Base-by-base conservation (phyloP, 92 coral and sea anemone genomes). In the Epizoanthus rinbou region DNA sequence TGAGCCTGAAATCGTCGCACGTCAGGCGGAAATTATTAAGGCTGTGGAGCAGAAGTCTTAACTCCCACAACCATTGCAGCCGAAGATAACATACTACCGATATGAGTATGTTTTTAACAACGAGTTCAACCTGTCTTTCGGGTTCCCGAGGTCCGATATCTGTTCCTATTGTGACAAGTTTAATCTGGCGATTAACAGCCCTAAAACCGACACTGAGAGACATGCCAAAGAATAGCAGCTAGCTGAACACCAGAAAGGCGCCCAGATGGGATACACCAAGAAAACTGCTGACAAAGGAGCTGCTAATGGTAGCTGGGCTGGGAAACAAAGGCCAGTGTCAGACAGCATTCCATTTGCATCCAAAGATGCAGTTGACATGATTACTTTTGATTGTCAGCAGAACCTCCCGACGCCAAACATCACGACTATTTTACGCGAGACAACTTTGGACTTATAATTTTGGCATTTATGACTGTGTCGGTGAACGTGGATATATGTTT, bases 401-500 rank as follows among this genome's bases (percentile, higher is more conserved):
- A 85, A 85, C 25, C 65, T 86, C 28, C 85, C 85, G 8, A 69
- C 83, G 18, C 87, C 68, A 1, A 84, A 84, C 64, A 66, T 64
- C 15, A 11, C 70, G 6, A 65, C 33, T 84, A 0, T 84, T 75
- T 69, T 75, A 84, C 33, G 15, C 62, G 28, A 58, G 68, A 23
- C 81, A 81, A 28, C 73, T 80, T 25, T 86, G 89, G 89, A 79
- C 80, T 31, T 86, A 80, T 43, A 69, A 56, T 28, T 79, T 85
- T 37, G 71, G 88, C 10, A 79, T 85, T 1, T 80, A 78, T 31
- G 89, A 86, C 68, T 74, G 82, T 8, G 86, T 86, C 8, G 81
- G 81, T 8, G 82, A 81, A 15, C 41, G 69, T 41, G 89, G 86
- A 0, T 50, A 39, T 21, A 87, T 87, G 86, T 87, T 58, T 14